phyloP scores from a whole-genome alignment of 2,888 invertebrate genomes.

The Ryuthela nishihirai region DNA sequence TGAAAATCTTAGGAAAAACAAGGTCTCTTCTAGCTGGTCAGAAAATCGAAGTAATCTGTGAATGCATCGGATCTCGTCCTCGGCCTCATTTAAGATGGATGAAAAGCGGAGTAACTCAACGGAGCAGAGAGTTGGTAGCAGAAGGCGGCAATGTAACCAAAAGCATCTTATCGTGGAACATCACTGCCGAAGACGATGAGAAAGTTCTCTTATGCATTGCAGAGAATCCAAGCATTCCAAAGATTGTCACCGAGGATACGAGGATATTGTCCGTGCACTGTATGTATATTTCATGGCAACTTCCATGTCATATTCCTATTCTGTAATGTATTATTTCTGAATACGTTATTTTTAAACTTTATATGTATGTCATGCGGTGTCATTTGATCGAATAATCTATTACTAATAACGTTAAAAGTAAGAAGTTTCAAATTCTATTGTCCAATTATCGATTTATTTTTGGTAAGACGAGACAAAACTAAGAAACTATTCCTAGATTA shows the following conservation, averaged over 20 bases:
- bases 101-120: not conserved
- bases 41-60: slow-evolving; percentile 5
- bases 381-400: too few relatives aligned
- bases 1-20: slow-evolving; percentile 5
- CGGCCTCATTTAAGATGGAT: slow-evolving; percentile 12
- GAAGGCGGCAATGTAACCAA: slow-evolving; percentile 9
- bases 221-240: slow-evolving; percentile 3
- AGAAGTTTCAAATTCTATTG: too few relatives aligned
- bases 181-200: slow-evolving; percentile 2
- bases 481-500: too few relatives aligned
- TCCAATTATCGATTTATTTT: too few relatives aligned
- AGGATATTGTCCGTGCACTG: slow-evolving; percentile 8
- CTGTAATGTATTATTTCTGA: too few relatives aligned
- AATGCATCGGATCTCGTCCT: slow-evolving; percentile 18
- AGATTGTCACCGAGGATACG: not conserved
- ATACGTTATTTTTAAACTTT: too few relatives aligned
- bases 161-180: slow-evolving; percentile 2
- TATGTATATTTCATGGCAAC: too few relatives aligned
- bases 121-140: slow-evolving; percentile 1
- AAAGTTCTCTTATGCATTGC: slow-evolving; percentile 8
- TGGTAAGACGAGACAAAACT: too few relatives aligned
- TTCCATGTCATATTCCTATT: too few relatives aligned
- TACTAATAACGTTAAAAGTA: too few relatives aligned
- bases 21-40: not conserved
- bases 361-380: too few relatives aligned